Evolutionary conservation across 2,888 invertebrate species (phyloP).

Genomic region (Sinohyriopsis cumingii): DNA sequence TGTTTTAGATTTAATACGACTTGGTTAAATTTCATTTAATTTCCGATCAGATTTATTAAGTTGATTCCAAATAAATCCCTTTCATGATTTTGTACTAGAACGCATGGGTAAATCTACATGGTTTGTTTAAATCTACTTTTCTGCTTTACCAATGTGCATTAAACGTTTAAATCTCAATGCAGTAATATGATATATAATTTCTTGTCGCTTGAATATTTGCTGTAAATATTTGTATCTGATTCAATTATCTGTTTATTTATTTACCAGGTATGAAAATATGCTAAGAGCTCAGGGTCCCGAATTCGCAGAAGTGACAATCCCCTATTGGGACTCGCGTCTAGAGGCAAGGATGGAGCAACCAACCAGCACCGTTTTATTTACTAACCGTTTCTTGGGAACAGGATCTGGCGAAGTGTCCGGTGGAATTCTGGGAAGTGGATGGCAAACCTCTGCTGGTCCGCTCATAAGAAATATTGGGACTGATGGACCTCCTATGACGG

Average conservation of each 20-base stretch:
- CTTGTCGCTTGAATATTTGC: no score
- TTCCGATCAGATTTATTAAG: no score
- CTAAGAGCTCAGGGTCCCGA: constrained; percentile 47
- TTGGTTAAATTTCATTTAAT: no score
- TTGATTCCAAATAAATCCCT: no score
- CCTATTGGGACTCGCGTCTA: constrained; percentile 57
- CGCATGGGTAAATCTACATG: not conserved
- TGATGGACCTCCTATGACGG: constrained; percentile 44
- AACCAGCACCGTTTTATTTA: constrained; percentile 45
- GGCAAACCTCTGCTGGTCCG: constrained; percentile 42
- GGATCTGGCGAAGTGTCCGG: constrained; percentile 42
- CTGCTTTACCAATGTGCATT: no score
- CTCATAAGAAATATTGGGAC: constrained; percentile 48
- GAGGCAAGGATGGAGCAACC: constrained; percentile 37
- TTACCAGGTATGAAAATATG: constrained; percentile 55
- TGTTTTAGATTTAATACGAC: not conserved
- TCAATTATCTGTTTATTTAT: not conserved
- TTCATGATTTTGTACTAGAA: no score
- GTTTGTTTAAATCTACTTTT: no score
- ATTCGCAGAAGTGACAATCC: constrained; percentile 45
- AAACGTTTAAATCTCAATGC: no score
- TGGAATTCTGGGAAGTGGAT: constrained; percentile 50
- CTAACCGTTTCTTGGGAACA: constrained; percentile 44
- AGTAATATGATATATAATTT: no score
- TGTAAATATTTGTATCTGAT: not conserved